Evolutionary conservation across 2,888 invertebrate species (phyloP).

Genomic region (Apamea monoglypha): DNA sequence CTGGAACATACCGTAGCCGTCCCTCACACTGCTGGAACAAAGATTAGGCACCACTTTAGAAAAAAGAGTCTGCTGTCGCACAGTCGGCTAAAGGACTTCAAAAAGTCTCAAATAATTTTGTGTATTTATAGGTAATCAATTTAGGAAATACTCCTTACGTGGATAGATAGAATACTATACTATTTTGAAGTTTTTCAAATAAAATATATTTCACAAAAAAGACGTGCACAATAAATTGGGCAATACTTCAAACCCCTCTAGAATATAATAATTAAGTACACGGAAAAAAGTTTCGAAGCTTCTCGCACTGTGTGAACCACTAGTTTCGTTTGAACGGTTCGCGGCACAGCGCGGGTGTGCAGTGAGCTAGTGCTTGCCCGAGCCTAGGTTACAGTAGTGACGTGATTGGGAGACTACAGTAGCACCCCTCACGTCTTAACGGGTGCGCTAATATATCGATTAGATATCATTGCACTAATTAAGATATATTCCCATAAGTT

Average conservation of each 20-base stretch:
- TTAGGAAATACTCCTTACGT: background rate
- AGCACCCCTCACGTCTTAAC: background rate
- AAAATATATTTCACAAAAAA: background rate
- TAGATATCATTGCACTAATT: background rate
- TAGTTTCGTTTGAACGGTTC: background rate
- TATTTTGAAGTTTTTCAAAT: background rate
- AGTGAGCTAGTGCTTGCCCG: background rate
- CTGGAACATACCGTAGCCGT: conserved; percentile 69
- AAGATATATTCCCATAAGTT: background rate
- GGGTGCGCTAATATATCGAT: background rate
- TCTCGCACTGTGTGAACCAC: background rate
- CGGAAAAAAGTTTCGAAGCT: background rate
- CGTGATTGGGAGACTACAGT: background rate
- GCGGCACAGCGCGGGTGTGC: background rate
- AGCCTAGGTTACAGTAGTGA: background rate
- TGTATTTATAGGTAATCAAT: background rate
- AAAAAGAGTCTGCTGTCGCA: background rate
- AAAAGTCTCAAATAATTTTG: background rate
- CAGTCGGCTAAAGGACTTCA: background rate
- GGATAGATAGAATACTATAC: background rate
- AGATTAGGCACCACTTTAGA: background rate
- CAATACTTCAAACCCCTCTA: background rate
- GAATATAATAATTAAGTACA: background rate
- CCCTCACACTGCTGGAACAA: conserved; percentile 52
- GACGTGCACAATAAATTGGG: background rate